A percentile compares a stretch with the other conserved stretches of the same genome.
phyloP scores from a whole-genome alignment of 1,140 invertebrate species.

The Temnothorax nylanderi region DNA sequence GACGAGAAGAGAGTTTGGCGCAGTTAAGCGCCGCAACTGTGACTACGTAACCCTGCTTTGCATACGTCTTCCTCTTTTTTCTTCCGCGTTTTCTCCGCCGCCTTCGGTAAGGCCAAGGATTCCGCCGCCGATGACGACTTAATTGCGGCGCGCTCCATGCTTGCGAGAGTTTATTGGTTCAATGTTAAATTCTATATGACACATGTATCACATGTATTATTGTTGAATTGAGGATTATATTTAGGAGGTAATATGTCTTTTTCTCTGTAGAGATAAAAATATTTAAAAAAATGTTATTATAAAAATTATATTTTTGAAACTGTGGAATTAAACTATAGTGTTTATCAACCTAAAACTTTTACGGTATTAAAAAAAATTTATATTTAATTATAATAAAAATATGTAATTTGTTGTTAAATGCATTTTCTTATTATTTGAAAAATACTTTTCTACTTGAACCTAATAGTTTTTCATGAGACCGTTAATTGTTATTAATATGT shows the following conservation, averaged over 20 bases:
- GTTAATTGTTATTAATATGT: neutral
- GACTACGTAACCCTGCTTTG: constrained; percentile 50
- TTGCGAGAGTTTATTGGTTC: neutral
- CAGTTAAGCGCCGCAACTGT: constrained; percentile 48
- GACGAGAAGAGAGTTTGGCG: constrained; percentile 30
- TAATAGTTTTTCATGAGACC: neutral
- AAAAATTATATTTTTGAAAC: neutral
- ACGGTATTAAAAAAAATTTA: neutral
- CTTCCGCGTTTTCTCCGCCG: constrained; percentile 28
- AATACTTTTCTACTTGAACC: neutral
- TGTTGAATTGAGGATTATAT: neutral
- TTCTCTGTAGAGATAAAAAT: neutral
- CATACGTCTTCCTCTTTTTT: constrained; percentile 58
- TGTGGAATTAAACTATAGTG: neutral
- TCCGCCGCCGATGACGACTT: constrained; percentile 9
- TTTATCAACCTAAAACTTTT: neutral
- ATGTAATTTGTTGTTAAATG: neutral
- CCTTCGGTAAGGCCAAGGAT: constrained; percentile 1
- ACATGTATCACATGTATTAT: neutral
- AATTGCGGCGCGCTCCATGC: neutral
- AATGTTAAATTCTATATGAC: neutral
- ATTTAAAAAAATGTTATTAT: neutral
- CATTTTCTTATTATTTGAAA: neutral
- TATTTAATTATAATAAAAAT: neutral
- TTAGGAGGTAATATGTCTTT: neutral